phyloP scores from a whole-genome alignment of 2,888 invertebrate genomes.

The Hartigia nigra region DNA sequence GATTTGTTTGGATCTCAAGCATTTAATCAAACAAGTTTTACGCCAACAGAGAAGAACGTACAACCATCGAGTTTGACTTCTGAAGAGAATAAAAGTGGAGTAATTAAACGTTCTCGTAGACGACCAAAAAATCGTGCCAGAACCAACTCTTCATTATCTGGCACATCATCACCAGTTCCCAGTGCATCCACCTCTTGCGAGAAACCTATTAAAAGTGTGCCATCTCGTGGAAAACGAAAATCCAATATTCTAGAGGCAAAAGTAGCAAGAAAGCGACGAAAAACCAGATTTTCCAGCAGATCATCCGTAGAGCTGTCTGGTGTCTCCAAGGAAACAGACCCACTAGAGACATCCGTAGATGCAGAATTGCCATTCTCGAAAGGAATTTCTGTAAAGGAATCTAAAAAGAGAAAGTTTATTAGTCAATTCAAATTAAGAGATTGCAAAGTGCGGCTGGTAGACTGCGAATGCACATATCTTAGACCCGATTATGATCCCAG shows the following conservation, averaged over 20 bases:
- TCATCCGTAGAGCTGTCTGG: neutral
- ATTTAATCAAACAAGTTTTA: neutral
- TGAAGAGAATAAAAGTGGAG: neutral
- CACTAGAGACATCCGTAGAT: neutral
- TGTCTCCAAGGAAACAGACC: neutral
- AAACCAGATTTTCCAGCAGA: neutral
- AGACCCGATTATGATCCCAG: conserved; percentile 35
- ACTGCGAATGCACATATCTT: conserved; percentile 50
- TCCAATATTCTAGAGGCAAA: neutral
- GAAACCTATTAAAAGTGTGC: neutral
- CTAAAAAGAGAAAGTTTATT: neutral
- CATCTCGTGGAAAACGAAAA: neutral
- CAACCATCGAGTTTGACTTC: neutral
- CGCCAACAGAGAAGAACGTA: neutral
- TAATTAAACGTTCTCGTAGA: neutral
- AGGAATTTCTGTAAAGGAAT: neutral
- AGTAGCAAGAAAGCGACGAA: neutral
- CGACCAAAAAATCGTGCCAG: neutral
- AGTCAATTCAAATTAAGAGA: conserved; percentile 40
- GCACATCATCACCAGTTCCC: neutral
- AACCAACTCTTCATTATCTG: neutral
- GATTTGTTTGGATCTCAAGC: too few relatives aligned
- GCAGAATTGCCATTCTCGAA: neutral
- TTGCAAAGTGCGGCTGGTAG: conserved; percentile 53
- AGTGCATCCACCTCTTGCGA: neutral